A percentile compares a stretch with the other conserved stretches of the same genome.
These are phyloP conservation scores for Sarcoramphus papa DNA, from an alignment of 2,797 vertebrate species.

Conservation along the genomic window DNA sequence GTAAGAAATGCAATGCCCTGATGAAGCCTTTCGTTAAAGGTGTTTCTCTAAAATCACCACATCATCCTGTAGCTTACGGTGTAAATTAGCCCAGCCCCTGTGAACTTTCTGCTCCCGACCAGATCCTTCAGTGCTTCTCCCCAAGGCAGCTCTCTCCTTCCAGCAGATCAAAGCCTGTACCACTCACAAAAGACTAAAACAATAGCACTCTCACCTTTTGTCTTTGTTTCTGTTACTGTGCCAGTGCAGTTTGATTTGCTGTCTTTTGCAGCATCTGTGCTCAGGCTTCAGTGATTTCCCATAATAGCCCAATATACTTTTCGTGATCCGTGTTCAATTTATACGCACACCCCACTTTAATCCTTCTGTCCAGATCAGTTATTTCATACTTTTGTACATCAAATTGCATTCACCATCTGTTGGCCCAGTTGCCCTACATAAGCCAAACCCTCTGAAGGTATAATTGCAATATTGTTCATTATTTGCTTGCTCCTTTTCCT, in stretches of 20 bases:
- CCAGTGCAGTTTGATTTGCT: neutral
- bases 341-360: neutral
- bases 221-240: slow-evolving; percentile 1
- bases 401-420: slow-evolving; percentile 52
- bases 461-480: slow-evolving; percentile 51
- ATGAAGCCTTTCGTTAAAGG: neutral
- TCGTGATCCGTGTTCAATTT: slow-evolving; percentile 25
- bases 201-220: neutral
- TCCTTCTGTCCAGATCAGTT: slow-evolving; percentile 42
- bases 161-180: neutral
- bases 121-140: neutral
- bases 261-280: slow-evolving; percentile 30
- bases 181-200: neutral
- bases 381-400: slow-evolving; percentile 40
- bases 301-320: slow-evolving; percentile 12
- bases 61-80: neutral
- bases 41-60: neutral
- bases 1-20: neutral
- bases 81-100: neutral
- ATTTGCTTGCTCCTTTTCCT: neutral
- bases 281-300: slow-evolving; percentile 32
- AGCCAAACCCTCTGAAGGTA: slow-evolving; percentile 21
- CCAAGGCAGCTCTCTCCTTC: neutral
- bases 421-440: slow-evolving; percentile 38
- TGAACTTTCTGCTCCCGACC: neutral